Conservation (phyloP, 1,140 invertebrate species). For the Drosophila nebulosa region DNA sequence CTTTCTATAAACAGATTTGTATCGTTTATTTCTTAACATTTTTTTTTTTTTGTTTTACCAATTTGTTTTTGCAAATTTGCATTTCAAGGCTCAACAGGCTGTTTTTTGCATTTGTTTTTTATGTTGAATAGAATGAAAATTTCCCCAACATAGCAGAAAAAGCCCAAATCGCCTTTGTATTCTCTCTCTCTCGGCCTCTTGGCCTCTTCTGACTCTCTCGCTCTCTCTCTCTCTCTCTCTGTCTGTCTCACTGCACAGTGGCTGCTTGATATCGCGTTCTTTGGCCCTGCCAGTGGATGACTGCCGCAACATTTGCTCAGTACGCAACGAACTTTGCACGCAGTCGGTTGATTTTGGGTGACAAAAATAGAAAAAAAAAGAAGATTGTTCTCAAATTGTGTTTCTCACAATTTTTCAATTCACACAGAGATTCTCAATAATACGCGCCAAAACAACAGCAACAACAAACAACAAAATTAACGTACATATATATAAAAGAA, state of each 20-base stretch:
- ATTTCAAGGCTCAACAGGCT: conserved; percentile 63
- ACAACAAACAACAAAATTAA: conserved; percentile 22
- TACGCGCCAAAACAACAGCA: conserved; percentile 49
- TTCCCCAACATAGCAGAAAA: conserved; percentile 55
- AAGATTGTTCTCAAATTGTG: no score
- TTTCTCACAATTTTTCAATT: conserved; percentile 11
- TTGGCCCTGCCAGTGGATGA: conserved; percentile 19
- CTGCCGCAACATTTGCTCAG: conserved; percentile 67
- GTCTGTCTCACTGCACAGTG: conserved; percentile 13
- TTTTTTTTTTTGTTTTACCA: background rate
- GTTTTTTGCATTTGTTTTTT: conserved; percentile 42
- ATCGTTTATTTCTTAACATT: background rate
- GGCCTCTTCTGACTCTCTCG: background rate
- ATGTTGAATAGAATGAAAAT: conserved; percentile 21
- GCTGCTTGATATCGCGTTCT: background rate
- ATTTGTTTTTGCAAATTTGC: background rate
- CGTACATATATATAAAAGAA: conserved; percentile 6
- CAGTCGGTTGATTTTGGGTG: conserved; percentile 36
- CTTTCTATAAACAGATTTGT: background rate
- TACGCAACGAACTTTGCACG: conserved; percentile 70
- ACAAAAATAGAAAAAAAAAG: background rate
- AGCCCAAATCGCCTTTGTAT: background rate
- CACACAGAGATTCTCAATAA: conserved; percentile 7
- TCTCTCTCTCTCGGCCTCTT: background rate
- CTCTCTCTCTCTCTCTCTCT: background rate